phyloP scores from a whole-genome alignment of 1,140 invertebrate genomes.

The Chrysopa pallens region DNA sequence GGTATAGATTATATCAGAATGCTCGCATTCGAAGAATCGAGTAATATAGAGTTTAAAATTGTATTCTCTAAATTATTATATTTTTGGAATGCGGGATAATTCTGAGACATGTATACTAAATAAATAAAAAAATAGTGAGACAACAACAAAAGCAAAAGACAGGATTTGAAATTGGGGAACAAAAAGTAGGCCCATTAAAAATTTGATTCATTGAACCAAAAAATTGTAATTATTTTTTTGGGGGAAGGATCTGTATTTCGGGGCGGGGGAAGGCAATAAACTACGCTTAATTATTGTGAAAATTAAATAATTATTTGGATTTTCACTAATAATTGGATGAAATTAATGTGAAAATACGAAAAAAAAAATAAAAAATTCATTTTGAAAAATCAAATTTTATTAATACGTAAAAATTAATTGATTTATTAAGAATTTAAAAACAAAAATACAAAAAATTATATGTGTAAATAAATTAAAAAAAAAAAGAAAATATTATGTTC shows the following conservation, averaged over 20 bases:
- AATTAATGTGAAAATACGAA: neutral
- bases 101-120: slow-evolving; percentile 3
- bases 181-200: slow-evolving; percentile 5
- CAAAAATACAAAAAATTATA: no score
- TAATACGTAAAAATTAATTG: neutral
- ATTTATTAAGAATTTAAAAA: neutral
- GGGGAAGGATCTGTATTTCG: neutral
- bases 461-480: no score
- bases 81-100: neutral
- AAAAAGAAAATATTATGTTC: no score
- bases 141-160: slow-evolving; percentile 17
- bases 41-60: neutral
- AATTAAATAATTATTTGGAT: neutral
- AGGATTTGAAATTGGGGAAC: neutral
- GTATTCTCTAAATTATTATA: no score
- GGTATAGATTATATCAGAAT: slow-evolving; percentile 2
- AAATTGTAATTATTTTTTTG: slow-evolving; percentile 1
- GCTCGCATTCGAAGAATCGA: neutral
- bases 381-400: neutral
- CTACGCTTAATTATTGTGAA: slow-evolving; percentile 24
- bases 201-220: slow-evolving; percentile 1
- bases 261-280: slow-evolving; percentile 33
- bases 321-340: neutral
- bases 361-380: neutral
- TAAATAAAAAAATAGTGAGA: slow-evolving; percentile 8